Evolutionary conservation across 2,113 vertebrate species (phyloP).

Genomic region (Oophaga pumilio): DNA sequence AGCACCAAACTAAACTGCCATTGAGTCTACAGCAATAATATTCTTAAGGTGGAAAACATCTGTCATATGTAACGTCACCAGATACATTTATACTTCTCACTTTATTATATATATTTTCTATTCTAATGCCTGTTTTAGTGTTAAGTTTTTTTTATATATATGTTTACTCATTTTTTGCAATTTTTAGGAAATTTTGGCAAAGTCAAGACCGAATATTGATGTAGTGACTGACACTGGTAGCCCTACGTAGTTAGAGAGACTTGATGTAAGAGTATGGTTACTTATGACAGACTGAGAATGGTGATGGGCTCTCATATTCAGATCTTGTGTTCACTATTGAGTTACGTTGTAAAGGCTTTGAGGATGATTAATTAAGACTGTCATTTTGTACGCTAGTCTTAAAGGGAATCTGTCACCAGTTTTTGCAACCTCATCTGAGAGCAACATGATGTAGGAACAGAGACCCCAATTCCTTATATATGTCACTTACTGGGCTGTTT

Average conservation of each 20-base stretch:
- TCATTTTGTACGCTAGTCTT: no score
- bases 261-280: no score
- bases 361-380: no score
- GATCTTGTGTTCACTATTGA: not conserved
- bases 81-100: not conserved
- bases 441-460: no score
- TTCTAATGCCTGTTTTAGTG: not conserved
- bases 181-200: not conserved
- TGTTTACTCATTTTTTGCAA: not conserved
- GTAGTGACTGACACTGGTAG: not conserved
- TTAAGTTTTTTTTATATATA: not conserved
- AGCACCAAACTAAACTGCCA: not conserved
- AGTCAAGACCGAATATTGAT: not conserved
- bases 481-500: no score
- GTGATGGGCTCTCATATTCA: not conserved
- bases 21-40: slow-evolving; percentile 5
- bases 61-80: not conserved
- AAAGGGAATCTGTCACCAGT: no score
- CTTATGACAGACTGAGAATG: not conserved
- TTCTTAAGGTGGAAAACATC: not conserved
- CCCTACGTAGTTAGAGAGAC: not conserved
- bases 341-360: not conserved
- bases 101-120: not conserved
- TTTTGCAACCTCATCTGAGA: no score
- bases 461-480: no score